Evolutionary conservation across 2,888 invertebrate species (phyloP).

Genomic region (Drosophila niveifrons): DNA sequence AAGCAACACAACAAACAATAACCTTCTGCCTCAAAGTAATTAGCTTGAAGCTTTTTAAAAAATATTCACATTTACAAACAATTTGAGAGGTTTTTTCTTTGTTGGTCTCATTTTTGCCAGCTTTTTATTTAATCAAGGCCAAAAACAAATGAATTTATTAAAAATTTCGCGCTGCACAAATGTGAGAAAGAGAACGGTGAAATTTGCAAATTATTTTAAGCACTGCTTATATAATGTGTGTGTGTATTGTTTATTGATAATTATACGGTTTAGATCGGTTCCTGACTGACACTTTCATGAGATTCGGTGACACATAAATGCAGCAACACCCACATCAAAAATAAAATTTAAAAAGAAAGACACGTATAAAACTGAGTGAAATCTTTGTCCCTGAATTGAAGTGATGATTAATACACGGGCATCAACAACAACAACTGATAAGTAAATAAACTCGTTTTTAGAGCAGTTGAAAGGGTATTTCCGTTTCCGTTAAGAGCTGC

Average conservation of each 20-base stretch:
- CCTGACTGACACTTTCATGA: conserved; percentile 9
- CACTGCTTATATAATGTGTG: conserved; percentile 36
- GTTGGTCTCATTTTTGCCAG: conserved; percentile 31
- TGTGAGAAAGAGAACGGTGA: conserved; percentile 15
- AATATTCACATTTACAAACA: conserved; percentile 53
- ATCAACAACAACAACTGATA: conserved; percentile 20
- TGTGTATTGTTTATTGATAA: conserved; percentile 15
- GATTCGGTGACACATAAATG: conserved; percentile 5
- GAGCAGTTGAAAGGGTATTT: not conserved
- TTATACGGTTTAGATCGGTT: conserved; percentile 7
- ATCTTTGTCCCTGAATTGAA: conserved; percentile 34
- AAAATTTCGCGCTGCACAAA: conserved; percentile 36
- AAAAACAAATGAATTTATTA: conserved; percentile 42
- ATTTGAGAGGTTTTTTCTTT: conserved; percentile 26
- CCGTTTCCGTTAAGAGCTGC: not conserved
- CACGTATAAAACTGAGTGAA: not conserved
- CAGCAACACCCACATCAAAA: conserved; percentile 20
- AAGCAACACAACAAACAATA: conserved; percentile 18
- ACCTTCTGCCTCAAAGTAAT: conserved; percentile 55
- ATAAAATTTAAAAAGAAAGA: conserved; percentile 11
- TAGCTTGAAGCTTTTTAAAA: conserved; percentile 50
- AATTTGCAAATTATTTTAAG: conserved; percentile 22
- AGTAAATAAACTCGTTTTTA: conserved; percentile 23
- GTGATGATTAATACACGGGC: conserved; percentile 64
- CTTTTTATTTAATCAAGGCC: conserved; percentile 61